Conservation (phyloP, 2,888 invertebrate genomes). For the Apamea sordens region DNA sequence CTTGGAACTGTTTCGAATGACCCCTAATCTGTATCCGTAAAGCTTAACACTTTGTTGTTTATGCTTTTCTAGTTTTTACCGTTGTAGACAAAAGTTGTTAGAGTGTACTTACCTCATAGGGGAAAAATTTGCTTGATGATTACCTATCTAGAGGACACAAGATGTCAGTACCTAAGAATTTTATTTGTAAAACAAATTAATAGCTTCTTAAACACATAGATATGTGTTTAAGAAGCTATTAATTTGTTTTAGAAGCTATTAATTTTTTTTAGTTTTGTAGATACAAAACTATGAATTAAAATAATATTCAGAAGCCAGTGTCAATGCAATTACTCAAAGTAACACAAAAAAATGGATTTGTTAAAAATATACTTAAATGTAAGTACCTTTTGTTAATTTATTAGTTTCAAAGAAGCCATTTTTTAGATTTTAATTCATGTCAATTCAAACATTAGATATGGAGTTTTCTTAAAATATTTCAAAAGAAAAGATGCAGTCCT, state of each 20-base stretch:
- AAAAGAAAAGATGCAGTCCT: not conserved
- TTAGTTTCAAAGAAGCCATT: not conserved
- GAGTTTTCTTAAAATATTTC: not conserved
- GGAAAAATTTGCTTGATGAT: conserved; percentile 7
- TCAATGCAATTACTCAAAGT: not conserved
- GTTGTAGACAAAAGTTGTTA: conserved; percentile 4
- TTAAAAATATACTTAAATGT: conserved; percentile 7
- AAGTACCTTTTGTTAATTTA: too few species aligned
- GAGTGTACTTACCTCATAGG: conserved; percentile 32
- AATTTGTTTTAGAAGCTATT: too few species aligned
- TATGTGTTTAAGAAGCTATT: too few species aligned
- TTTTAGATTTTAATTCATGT: not conserved
- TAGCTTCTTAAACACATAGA: too few species aligned
- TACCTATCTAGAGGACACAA: not conserved
- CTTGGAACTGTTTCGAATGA: not conserved
- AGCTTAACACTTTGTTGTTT: conserved; percentile 3
- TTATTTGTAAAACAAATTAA: conserved; percentile 3
- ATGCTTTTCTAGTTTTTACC: conserved; percentile 5
- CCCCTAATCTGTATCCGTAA: not conserved
- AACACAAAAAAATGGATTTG: not conserved
- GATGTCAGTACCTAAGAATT: not conserved
- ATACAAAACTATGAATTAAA: not conserved
- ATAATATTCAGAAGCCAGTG: not conserved
- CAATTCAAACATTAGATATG: too few species aligned
- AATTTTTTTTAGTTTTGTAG: too few species aligned